phyloP scores from a whole-genome alignment of 30 jellyfish, hydroid and myxozoan genomes.

The Nemopilema nomurai region DNA sequence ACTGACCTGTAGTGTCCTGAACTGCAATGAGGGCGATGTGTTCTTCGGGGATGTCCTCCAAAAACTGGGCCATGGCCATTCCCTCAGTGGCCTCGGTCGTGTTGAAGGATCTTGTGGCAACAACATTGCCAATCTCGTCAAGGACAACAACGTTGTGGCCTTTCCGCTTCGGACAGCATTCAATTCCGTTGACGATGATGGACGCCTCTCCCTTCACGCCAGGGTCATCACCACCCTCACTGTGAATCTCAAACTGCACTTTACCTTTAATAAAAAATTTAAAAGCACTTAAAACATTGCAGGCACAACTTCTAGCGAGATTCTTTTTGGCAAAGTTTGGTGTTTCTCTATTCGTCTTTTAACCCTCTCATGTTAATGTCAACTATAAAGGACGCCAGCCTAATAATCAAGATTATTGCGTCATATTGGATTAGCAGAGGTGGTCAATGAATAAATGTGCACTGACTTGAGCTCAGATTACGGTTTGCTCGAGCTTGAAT shows the following conservation, averaged over 20 bases:
- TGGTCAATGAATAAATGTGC: no score
- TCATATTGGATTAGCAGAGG: no score
- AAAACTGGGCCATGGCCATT: slow-evolving; percentile 82
- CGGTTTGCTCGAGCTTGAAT: no score
- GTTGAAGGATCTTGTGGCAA: slow-evolving; percentile 72
- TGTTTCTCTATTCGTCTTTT: no score
- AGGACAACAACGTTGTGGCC: slow-evolving; percentile 91
- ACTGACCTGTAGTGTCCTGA: slow-evolving; percentile 86
- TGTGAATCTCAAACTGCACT: slow-evolving; percentile 90
- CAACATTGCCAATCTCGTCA: slow-evolving; percentile 84
- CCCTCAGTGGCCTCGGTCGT: slow-evolving; percentile 78
- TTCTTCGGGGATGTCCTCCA: slow-evolving; percentile 90
- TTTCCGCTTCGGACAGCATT: slow-evolving; percentile 74
- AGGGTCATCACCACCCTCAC: slow-evolving; percentile 93
- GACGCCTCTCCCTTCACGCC: slow-evolving; percentile 77
- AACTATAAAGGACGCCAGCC: no score
- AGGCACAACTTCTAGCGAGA: no score
- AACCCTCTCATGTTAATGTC: no score
- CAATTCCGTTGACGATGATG: slow-evolving; percentile 83
- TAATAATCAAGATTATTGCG: no score
- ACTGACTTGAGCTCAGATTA: no score
- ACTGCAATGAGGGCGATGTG: slow-evolving; percentile 90
- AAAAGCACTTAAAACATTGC: no score
- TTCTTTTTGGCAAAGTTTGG: no score
- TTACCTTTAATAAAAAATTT: slow-evolving; percentile 41